A percentile compares a stretch with the other conserved stretches of the same genome.
Conservation (phyloP, 2,113 vertebrate genomes). For the Pardalotus punctatus region DNA sequence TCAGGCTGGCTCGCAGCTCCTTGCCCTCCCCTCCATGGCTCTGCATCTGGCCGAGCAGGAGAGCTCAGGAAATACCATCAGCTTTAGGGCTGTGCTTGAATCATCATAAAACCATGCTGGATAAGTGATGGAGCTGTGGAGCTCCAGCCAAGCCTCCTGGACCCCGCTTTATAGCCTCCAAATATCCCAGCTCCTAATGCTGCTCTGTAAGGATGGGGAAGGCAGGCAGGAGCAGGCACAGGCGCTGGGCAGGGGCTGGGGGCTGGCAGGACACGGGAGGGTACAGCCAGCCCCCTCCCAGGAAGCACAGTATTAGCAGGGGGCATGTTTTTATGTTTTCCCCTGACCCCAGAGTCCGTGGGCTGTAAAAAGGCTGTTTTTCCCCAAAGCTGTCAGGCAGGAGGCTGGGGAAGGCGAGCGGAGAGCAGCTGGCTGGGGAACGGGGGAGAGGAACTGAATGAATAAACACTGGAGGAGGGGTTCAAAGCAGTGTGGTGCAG, state of each 20-base stretch:
- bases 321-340: not conserved
- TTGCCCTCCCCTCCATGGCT: not conserved
- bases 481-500: not conserved
- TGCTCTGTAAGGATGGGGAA: rapidly evolving
- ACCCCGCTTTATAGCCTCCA: not conserved
- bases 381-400: not conserved
- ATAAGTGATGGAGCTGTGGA: not conserved
- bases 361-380: not conserved
- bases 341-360: not conserved
- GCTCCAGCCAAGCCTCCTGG: not conserved
- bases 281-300: not conserved
- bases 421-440: slow-evolving; percentile 3
- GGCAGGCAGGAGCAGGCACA: not conserved
- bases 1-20: not conserved
- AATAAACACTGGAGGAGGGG: slow-evolving; percentile 16
- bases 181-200: not conserved
- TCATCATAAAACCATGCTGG: slow-evolving; percentile 19
- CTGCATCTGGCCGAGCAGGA: slow-evolving; percentile 2
- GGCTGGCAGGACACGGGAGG: not conserved
- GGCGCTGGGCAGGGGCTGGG: rapidly evolving
- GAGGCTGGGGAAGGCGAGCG: not conserved
- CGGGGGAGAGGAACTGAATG: not conserved
- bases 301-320: not conserved
- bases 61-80: slow-evolving; percentile 53
- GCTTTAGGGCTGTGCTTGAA: slow-evolving; percentile 27